Evolutionary conservation across 2,888 invertebrate species (phyloP).

Genomic region (Myopa tessellatipennis): DNA sequence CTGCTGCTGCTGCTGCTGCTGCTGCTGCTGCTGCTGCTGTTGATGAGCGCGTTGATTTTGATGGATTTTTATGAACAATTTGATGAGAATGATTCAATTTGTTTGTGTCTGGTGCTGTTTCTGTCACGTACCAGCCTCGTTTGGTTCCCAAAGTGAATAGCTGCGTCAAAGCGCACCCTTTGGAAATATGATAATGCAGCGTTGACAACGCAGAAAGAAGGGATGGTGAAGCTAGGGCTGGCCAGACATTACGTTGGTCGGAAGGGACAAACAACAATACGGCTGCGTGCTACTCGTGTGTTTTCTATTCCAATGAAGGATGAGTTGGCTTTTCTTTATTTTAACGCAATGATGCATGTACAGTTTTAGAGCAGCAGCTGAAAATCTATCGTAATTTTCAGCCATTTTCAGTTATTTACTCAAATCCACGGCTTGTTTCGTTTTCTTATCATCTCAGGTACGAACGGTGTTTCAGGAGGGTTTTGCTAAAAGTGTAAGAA

Average conservation of each 20-base stretch:
- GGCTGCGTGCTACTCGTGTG: background rate
- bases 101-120: conserved; percentile 30
- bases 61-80: conserved; percentile 45
- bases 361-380: conserved; percentile 3
- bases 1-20: conserved; percentile 53
- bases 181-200: conserved; percentile 1
- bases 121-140: conserved; percentile 29
- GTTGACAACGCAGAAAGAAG: background rate
- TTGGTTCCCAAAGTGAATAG: conserved; percentile 28
- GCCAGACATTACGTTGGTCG: background rate
- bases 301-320: conserved; percentile 50
- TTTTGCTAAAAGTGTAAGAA: background rate
- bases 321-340: conserved; percentile 63
- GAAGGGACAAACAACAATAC: background rate
- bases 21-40: conserved; percentile 52
- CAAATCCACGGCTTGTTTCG: too few species aligned
- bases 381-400: background rate
- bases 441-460: background rate
- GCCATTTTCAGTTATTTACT: background rate
- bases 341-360: conserved; percentile 61
- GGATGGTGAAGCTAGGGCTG: background rate
- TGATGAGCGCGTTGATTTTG: conserved; percentile 59
- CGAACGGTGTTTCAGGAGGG: background rate
- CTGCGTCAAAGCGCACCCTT: conserved; percentile 10
- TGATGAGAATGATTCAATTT: conserved; percentile 26